phyloP scores from a whole-genome alignment of 2,888 invertebrate species.

The Deilephila porcellus region DNA sequence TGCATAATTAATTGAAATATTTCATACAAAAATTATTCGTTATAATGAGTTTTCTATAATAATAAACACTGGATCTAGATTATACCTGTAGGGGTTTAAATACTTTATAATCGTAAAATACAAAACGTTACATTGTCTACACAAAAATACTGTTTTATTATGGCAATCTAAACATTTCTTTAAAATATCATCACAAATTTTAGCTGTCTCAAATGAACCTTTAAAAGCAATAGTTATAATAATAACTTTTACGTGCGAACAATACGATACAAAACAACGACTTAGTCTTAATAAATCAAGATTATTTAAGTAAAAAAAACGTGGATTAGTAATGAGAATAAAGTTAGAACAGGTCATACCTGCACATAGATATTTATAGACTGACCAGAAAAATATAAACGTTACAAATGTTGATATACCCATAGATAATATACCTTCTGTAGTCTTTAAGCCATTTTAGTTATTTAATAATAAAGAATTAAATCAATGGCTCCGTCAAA shows the following conservation, averaged over 20 bases:
- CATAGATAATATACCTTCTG: too few relatives aligned
- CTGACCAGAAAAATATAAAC: not conserved
- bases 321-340: constrained; percentile 8
- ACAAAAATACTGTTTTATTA: not conserved
- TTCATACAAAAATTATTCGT: too few relatives aligned
- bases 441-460: too few relatives aligned
- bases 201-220: not conserved
- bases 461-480: too few relatives aligned
- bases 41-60: too few relatives aligned
- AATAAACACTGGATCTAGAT: too few relatives aligned
- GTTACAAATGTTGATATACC: not conserved
- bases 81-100: too few relatives aligned
- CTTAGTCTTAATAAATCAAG: not conserved
- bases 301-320: not conserved
- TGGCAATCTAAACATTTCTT: not conserved
- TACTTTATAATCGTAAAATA: too few relatives aligned
- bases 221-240: not conserved
- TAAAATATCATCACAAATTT: not conserved
- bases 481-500: too few relatives aligned
- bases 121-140: too few relatives aligned
- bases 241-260: not conserved
- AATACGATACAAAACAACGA: not conserved
- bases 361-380: not conserved
- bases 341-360: not conserved
- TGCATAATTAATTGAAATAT: too few relatives aligned